phyloP scores from a whole-genome alignment of 1,140 invertebrate genomes.

The Papilio glaucus region DNA sequence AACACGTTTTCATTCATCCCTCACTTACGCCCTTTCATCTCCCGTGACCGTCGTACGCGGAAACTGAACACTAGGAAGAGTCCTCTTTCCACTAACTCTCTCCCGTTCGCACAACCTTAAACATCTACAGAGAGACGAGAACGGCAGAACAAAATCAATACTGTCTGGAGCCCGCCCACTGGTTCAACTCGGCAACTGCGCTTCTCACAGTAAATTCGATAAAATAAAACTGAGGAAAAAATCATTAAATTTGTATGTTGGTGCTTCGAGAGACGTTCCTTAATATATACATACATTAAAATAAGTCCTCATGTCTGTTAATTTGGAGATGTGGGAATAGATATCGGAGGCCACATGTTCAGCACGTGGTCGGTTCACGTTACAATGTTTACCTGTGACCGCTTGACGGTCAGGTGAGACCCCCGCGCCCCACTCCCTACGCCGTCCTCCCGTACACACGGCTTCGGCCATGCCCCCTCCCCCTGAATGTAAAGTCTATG shows the following conservation, averaged over 20 bases:
- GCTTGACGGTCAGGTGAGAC: constrained; percentile 75
- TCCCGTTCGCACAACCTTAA: constrained; percentile 54
- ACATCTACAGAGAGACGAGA: constrained; percentile 56
- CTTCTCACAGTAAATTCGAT: constrained; percentile 79
- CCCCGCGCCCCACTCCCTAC: constrained; percentile 51
- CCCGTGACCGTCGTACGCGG: constrained; percentile 65
- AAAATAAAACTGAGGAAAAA: constrained; percentile 79
- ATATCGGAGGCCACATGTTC: constrained; percentile 57
- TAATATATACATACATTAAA: constrained; percentile 23
- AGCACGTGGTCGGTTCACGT: constrained; percentile 74
- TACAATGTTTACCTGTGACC: constrained; percentile 79
- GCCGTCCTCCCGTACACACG: constrained; percentile 49
- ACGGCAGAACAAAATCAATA: constrained; percentile 77
- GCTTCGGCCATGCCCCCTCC: constrained; percentile 50
- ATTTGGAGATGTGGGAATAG: neutral
- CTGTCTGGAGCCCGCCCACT: constrained; percentile 79
- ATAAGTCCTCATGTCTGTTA: neutral
- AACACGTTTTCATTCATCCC: constrained; percentile 80
- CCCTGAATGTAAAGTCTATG: constrained; percentile 35
- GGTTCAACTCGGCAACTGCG: constrained; percentile 77
- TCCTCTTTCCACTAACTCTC: constrained; percentile 62
- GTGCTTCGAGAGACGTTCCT: constrained; percentile 49
- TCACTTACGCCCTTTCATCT: constrained; percentile 65
- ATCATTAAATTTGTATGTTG: constrained; percentile 71
- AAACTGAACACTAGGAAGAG: constrained; percentile 74